A percentile compares a stretch with the other conserved stretches of the same genome.
These are phyloP conservation scores for Microplitis manilae DNA, from an alignment of 2,888 invertebrate species.

Conservation along the genomic window DNA sequence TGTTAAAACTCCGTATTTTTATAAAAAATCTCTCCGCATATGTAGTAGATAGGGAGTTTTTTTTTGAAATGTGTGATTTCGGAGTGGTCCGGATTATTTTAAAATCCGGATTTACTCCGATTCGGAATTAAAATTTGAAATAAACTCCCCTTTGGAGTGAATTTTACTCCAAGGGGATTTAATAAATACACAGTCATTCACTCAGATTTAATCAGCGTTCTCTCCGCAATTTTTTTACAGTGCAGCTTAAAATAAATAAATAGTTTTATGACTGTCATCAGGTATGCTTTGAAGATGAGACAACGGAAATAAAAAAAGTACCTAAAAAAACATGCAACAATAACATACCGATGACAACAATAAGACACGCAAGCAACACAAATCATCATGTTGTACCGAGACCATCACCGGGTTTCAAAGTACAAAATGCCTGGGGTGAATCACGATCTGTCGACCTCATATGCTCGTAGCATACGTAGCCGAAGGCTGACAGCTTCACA, in stretches of 20 bases:
- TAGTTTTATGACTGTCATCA: slow-evolving; percentile 44
- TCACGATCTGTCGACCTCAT: slow-evolving; percentile 63
- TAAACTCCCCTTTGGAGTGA: too few relatives aligned
- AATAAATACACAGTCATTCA: too few relatives aligned
- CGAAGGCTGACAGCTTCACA: slow-evolving; percentile 63
- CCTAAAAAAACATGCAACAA: slow-evolving; percentile 51
- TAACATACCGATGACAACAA: slow-evolving; percentile 62
- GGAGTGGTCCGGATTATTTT: too few relatives aligned
- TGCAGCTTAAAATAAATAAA: not conserved
- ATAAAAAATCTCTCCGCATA: too few relatives aligned
- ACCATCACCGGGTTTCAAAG: slow-evolving; percentile 59
- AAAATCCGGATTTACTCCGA: too few relatives aligned
- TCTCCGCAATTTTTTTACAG: too few relatives aligned
- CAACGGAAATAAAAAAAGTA: slow-evolving; percentile 47
- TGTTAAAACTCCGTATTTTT: too few relatives aligned
- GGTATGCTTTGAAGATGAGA: slow-evolving; percentile 65
- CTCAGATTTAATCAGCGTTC: too few relatives aligned
- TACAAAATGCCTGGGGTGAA: slow-evolving; percentile 66
- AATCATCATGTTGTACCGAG: slow-evolving; percentile 62
- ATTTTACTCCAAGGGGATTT: too few relatives aligned
- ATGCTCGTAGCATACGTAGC: slow-evolving; percentile 68
- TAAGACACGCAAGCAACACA: slow-evolving; percentile 56
- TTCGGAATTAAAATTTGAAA: too few relatives aligned
- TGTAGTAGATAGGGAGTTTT: too few relatives aligned
- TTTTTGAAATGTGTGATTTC: too few relatives aligned